Percentiles rank a stretch among this genome's conserved stretches.
Conservation (phyloP, 2,888 invertebrate species). For the Hirtodrosophila cameraria region DNA sequence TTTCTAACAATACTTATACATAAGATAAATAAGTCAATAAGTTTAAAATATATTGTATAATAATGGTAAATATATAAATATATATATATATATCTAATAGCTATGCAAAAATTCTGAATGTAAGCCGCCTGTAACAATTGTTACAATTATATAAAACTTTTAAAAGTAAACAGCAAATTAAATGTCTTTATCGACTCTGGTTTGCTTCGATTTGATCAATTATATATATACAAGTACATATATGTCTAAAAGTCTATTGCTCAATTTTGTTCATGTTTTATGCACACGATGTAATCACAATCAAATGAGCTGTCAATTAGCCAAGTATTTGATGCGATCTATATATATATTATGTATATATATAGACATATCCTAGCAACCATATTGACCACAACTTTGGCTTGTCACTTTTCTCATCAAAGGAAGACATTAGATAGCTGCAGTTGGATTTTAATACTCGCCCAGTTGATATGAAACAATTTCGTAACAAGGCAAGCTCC, state of each 20-base stretch:
- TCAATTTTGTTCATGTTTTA: constrained; percentile 6
- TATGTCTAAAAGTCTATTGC: constrained; percentile 7
- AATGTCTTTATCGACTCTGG: constrained; percentile 22
- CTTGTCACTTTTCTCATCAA: constrained; percentile 12
- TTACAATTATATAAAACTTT: constrained; percentile 50
- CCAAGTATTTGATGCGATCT: too few relatives aligned
- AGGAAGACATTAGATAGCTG: constrained; percentile 16
- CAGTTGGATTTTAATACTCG: constrained; percentile 26
- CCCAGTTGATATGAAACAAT: constrained; percentile 73
- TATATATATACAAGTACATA: constrained; percentile 33
- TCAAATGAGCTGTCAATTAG: constrained; percentile 27
- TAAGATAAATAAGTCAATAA: constrained; percentile 58
- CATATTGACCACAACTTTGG: constrained; percentile 62
- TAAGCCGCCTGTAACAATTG: constrained; percentile 47
- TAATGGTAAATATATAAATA: constrained; percentile 27
- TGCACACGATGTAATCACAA: constrained; percentile 7
- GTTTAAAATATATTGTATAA: constrained; percentile 43
- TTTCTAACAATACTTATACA: constrained; percentile 64
- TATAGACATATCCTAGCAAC: constrained; percentile 60
- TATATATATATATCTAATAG: constrained; percentile 37
- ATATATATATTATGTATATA: not conserved
- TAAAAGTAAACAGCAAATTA: constrained; percentile 48
- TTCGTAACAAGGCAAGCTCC: constrained; percentile 81
- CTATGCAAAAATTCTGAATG: constrained; percentile 38
- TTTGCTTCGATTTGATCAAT: constrained; percentile 41